Evolutionary conservation across 1,140 invertebrate genomes (phyloP), one percentile per base, ranked within the genome.

Genomic region (Apis laboriosa): DNA sequence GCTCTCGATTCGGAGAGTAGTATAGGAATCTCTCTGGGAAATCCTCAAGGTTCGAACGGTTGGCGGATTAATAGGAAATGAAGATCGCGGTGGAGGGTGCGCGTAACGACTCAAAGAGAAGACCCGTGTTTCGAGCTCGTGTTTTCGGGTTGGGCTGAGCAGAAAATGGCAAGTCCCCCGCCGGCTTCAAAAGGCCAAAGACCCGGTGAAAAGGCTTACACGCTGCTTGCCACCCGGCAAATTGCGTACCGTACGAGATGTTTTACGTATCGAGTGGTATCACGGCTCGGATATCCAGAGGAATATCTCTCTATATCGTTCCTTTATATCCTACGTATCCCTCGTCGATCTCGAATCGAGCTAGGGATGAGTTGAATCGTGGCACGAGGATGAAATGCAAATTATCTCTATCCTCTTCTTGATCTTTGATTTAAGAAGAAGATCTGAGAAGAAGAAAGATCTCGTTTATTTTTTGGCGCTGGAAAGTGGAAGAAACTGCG

Each of bases 61-160:
- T 78, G 28, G 17, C 51, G 71, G 85, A 83, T 87, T 90, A 90
- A 90, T 87, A 78, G 83, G 72, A 91, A 90, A 90, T 85, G 61
- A 75, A 88, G 84, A 90, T 85, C 43, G 78, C 77, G n/a, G 56
- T 66, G 63, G 71, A 61, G 53, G 61, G 43, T 68, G 24, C 49
- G 63, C 21, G 28, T 75, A 71, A 55, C 76, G 70, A 78, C 70
- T 83, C 73, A 88, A 85, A 87, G 78, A 7, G 34, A 43, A 43
- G 34, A 55, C 67, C 3, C 28, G 58, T 58, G 72, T 83, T 85
- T 82, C 68, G 70, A 76, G 66, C 43, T 21, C 74, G 79, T 24
- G 24, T 85, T 90, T 90, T 92, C 63, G 79, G 78, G 84, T 88
- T 91, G 90, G 91, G 80, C 91, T 90, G 86, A 91, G 87, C 89